Percentiles rank a stretch among this genome's conserved stretches.
Evolutionary conservation across 2,113 vertebrate species (phyloP).

Genomic region (Microcebus lehilahytsara): DNA sequence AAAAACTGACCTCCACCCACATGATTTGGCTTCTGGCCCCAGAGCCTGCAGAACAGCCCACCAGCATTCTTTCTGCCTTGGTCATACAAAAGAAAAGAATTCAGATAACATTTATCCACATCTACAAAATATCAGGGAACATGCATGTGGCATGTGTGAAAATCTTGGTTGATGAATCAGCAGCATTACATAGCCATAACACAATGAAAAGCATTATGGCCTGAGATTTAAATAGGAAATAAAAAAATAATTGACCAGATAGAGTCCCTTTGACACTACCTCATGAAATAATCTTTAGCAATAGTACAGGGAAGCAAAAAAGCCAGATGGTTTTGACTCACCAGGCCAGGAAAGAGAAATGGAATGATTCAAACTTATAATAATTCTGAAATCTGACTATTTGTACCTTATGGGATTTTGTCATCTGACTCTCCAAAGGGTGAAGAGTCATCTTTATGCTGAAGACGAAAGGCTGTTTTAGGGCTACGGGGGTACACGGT

Average conservation of each 20-base stretch:
- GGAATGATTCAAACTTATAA: neutral
- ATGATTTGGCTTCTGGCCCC: too few relatives aligned
- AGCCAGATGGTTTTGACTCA: conserved; percentile 20
- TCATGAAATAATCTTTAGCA: conserved; percentile 16
- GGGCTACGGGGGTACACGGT: neutral
- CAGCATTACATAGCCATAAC: neutral
- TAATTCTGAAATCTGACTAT: neutral
- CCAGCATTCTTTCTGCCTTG: neutral
- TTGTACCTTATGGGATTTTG: conserved; percentile 32
- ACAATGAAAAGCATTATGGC: neutral
- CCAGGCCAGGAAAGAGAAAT: neutral
- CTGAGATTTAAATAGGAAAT: conserved; percentile 4
- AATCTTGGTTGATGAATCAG: neutral
- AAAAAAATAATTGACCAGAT: neutral
- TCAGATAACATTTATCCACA: neutral
- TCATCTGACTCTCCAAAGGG: conserved; percentile 41
- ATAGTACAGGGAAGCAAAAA: neutral
- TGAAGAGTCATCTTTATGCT: neutral
- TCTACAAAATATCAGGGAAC: neutral
- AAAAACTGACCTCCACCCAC: too few relatives aligned
- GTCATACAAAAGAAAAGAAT: neutral
- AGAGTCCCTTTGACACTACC: neutral
- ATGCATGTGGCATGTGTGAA: neutral
- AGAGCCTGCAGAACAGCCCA: too few relatives aligned
- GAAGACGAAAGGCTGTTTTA: conserved; percentile 30